phyloP scores from a whole-genome alignment of 2,888 invertebrate genomes.

The Capitulum mitella region DNA sequence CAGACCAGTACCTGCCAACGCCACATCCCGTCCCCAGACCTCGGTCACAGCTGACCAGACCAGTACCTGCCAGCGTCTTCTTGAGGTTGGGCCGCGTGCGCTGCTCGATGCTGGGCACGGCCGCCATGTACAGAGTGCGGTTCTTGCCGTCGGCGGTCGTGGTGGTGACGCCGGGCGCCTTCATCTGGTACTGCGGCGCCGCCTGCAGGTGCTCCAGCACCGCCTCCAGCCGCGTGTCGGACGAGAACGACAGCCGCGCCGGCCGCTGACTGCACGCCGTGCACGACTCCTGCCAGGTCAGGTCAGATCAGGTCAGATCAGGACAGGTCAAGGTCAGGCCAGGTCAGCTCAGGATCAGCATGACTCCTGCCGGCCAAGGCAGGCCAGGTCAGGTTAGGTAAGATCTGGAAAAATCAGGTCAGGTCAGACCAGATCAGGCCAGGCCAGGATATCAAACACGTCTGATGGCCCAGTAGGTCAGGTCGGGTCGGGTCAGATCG shows the following conservation, averaged over 20 bases:
- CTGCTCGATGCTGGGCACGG: conserved; percentile 84
- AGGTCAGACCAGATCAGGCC: no score
- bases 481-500: no score
- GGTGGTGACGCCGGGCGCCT: conserved; percentile 71
- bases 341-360: background rate
- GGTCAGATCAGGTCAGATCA: background rate
- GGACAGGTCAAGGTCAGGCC: no score
- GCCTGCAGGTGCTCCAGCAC: conserved; percentile 31
- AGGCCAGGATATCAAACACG: no score
- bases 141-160: conserved; percentile 71
- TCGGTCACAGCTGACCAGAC: no score
- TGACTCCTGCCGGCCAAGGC: background rate
- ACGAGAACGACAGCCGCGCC: conserved; percentile 38
- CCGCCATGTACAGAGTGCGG: conserved; percentile 88
- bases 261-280: conserved; percentile 68
- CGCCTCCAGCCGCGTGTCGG: conserved; percentile 31
- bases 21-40: no score
- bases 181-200: conserved; percentile 34
- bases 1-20: no score
- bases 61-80: conserved; percentile 66
- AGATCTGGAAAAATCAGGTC: no score
- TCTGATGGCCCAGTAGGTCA: no score
- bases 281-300: conserved; percentile 56
- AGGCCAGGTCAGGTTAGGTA: no score
- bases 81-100: conserved; percentile 79